These are phyloP conservation scores for Mylabris sibirica DNA, from an alignment of 2,888 invertebrate species.

Conservation along the genomic window DNA sequence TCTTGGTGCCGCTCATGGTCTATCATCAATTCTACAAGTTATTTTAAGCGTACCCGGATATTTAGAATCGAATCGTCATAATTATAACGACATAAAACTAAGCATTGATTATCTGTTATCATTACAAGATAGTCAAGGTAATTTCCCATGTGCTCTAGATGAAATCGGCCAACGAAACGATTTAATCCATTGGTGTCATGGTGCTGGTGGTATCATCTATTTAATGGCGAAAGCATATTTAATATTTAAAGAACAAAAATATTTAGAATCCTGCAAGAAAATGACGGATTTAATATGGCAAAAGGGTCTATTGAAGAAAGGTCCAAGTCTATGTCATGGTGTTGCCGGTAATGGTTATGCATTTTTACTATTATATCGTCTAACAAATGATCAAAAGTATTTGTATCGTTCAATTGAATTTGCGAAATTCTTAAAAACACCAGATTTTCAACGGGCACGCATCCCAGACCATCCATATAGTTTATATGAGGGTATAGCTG, in stretches of 20 bases:
- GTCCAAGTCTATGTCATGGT: conserved; percentile 91
- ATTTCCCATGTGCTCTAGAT: conserved; percentile 69
- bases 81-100: conserved; percentile 67
- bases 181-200: conserved; percentile 91
- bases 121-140: conserved; percentile 73
- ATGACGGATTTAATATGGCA: conserved; percentile 83
- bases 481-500: conserved; percentile 86
- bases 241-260: conserved; percentile 76
- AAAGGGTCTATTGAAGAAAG: conserved; percentile 83
- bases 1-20: conserved; percentile 76
- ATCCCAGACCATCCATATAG: conserved; percentile 84
- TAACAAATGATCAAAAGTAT: conserved; percentile 76
- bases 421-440: conserved; percentile 75
- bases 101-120: conserved; percentile 73
- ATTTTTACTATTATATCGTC: conserved; percentile 75
- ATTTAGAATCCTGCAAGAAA: conserved; percentile 71
- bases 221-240: conserved; percentile 82
- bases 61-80: conserved; percentile 62
- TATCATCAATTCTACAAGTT: conserved; percentile 72
- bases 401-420: conserved; percentile 78
- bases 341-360: conserved; percentile 84
- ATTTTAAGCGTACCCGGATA: conserved; percentile 69
- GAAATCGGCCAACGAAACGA: conserved; percentile 72
- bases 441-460: conserved; percentile 73
- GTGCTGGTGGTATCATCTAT: conserved; percentile 83